A percentile compares a stretch with the other conserved stretches of the same genome.
These are phyloP conservation scores for Galemys pyrenaicus DNA, from an alignment of 2,113 vertebrate species.

Conservation along the genomic window DNA sequence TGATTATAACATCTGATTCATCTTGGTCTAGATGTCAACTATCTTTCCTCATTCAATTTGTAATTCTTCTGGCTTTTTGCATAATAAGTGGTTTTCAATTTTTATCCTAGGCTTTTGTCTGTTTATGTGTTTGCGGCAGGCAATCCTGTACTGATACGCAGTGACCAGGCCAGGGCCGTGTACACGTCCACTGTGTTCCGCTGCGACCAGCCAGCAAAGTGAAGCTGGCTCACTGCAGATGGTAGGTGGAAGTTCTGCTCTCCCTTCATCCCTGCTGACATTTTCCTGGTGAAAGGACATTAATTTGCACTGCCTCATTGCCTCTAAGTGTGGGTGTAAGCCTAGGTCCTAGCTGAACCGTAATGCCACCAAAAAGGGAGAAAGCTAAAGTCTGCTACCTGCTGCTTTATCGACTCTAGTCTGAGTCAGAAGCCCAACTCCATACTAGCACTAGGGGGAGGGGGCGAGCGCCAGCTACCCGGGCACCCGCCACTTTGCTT, in stretches of 20 bases:
- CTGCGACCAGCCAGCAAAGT: not conserved
- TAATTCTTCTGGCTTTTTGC: not conserved
- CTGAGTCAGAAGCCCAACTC: not conserved
- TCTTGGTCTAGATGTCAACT: not conserved
- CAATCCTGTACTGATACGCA: not conserved
- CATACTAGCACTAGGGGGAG: not conserved
- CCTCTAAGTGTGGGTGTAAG: not conserved
- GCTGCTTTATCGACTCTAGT: not conserved
- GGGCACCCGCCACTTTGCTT: not conserved
- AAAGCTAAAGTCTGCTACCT: not conserved
- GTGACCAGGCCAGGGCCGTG: too few relatives aligned
- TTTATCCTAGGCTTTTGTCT: not conserved
- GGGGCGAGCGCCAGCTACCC: not conserved
- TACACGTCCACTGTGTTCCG: not conserved
- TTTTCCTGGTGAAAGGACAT: not conserved
- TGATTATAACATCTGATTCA: not conserved
- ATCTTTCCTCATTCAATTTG: not conserved
- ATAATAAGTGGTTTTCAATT: not conserved
- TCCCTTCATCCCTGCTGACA: not conserved
- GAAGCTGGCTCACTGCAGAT: not conserved
- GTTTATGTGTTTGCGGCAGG: not conserved
- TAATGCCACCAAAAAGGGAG: not conserved
- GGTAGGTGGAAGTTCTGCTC: not conserved
- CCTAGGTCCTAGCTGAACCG: not conserved
- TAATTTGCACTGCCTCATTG: not conserved